A percentile compares a stretch with the other conserved stretches of the same genome.
Evolutionary conservation across 2,888 invertebrate species (phyloP).

Genomic region (Helicoverpa assulta): DNA sequence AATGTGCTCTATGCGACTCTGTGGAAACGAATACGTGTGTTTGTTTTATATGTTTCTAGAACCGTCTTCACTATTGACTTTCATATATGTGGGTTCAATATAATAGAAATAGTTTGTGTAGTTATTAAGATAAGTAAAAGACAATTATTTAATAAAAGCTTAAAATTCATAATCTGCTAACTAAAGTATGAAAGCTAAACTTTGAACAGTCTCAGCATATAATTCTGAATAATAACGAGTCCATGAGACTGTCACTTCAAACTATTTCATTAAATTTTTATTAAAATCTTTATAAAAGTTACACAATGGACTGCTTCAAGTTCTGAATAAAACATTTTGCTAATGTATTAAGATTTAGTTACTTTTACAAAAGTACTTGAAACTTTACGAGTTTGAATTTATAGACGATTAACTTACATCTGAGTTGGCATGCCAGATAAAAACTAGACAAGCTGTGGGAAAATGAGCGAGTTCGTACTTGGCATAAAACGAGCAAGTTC

Average conservation of each 20-base stretch:
- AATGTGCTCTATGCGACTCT: background rate
- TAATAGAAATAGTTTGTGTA: background rate
- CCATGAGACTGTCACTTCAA: conserved; percentile 23
- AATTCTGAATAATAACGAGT: conserved; percentile 39
- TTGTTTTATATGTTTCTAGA: background rate
- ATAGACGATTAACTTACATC: conserved; percentile 33
- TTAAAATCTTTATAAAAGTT: conserved; percentile 43
- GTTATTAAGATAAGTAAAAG: background rate
- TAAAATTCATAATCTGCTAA: conserved; percentile 3
- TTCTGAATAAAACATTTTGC: conserved; percentile 56
- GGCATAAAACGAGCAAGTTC: background rate
- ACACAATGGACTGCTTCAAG: conserved; percentile 36
- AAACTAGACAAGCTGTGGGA: background rate
- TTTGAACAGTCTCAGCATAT: conserved; percentile 15
- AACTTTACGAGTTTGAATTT: conserved; percentile 36
- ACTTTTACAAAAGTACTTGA: conserved; percentile 15
- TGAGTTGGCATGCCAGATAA: background rate
- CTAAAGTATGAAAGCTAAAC: conserved; percentile 25
- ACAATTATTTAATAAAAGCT: conserved; percentile 4
- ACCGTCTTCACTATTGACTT: too few species aligned
- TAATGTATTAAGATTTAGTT: conserved; percentile 48
- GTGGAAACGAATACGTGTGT: conserved; percentile 10
- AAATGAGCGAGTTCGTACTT: background rate
- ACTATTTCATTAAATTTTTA: conserved; percentile 52
- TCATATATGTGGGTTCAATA: too few species aligned